Evolutionary conservation across 2,113 vertebrate genomes (phyloP), one percentile per base, ranked within the genome.

Genomic region (Cynocephalus volans): DNA sequence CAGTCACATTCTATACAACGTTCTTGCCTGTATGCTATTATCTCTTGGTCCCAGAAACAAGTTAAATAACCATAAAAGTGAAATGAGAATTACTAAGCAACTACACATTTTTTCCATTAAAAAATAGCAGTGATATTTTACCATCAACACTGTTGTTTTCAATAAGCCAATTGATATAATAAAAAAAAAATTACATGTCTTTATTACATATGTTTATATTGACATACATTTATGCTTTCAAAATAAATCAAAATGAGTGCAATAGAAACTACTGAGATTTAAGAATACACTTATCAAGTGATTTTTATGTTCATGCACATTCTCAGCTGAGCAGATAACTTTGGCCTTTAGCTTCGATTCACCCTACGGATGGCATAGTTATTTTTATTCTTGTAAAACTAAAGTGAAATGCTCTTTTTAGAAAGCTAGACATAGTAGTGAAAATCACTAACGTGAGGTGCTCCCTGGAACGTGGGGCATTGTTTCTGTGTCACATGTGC

Each of bases 391-490:
- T 26, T 83, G 18, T 76, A 18, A 41, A 69, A 48, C 5, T 45
- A 0, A 54, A 48, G 28, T 28, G 12, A 10, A 36, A 50, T 36
- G 33, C 48, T 45, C 79, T 73, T 23, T 18, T 1, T 26, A 14
- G 56, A 48, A 45, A 94, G 64, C 17, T 60, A 5, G 31, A 26
- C 1, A 3, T 1, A 19, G 28, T 2, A 18, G n/a, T n/a, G 2
- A 4, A 28, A 10, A 1, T 15, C 14, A 0, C 11, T 3, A 0
- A 2, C 23, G 2, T 0, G 8, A 14, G 50, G 4, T 0, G 0
- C 8, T 28, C 6, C 9, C 52, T 7, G 54, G 24, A 8, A 15
- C 0, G 5, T n/a, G 12, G 58, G 5, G 0, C 3, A 1, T 8
- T 17, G 7, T 21, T 36, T 73, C 7, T 23, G 0, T 1, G 4